Base-by-base conservation (phyloP, 2,888 invertebrate species). In the Pegoplata infirma region DNA sequence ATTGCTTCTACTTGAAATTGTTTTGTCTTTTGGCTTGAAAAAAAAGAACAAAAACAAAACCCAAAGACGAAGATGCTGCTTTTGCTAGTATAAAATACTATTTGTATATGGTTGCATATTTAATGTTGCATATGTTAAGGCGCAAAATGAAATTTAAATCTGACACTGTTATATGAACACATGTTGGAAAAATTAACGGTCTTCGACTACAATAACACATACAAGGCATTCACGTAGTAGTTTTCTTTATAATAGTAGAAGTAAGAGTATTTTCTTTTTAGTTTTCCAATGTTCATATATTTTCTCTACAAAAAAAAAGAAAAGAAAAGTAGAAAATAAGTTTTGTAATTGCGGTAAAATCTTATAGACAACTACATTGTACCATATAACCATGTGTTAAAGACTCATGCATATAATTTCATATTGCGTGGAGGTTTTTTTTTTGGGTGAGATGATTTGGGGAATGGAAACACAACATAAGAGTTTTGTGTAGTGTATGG, bases 71-170 rank as follows among this genome's bases (percentile, higher is more conserved):
- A 51, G 8, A 16, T 44, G 28, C 5, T 12, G 23, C 23, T n/a
- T n/a, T n/a, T 32, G 12, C 28, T 17, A 21, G 8, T 8, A 40
- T n/a, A 32, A 32, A 32, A 32, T 32, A 1, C 2, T 32, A n/a
- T 3, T 46, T 25, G 32, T 71, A 53, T 68, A 46, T 68, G 64
- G 58, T 59, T 71, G 61, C 73, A 79, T 72, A 79, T 73, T 75
- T 72, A 75, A 67, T 79, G 71, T 46, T 79, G 79, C 79, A 79
- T 79, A 79, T 79, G 79, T 64, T 75, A 72, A 75, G 79, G 79
- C 75, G 79, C 79, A 79, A 75, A 79, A 79, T 72, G 67, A 79
- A 79, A 75, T 79, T 79, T 75, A 72, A 79, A 79, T 79, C 79
- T 75, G 79, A 79, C 79, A 79, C 79, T 75, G 75, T 71, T 79